phyloP scores from a whole-genome alignment of 2,797 vertebrate species.

The Gymnoscopelus braueri region DNA sequence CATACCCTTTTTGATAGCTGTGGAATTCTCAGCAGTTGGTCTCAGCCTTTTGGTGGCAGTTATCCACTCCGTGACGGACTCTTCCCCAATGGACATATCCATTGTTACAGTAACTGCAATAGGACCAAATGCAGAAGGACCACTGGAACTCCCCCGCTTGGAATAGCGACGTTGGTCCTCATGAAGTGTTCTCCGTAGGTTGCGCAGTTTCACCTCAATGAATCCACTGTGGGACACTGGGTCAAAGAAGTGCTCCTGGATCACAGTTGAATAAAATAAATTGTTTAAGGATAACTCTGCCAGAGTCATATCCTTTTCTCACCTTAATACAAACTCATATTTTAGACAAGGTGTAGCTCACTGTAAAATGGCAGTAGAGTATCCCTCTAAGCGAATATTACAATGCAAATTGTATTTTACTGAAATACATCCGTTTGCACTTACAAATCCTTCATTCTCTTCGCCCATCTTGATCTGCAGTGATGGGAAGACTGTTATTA shows the following conservation, averaged over 20 bases:
- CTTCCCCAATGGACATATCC: neutral
- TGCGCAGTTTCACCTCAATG: conserved; percentile 21
- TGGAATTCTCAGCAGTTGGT: too few species aligned
- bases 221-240: conserved; percentile 23
- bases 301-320: too few species aligned
- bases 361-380: too few species aligned
- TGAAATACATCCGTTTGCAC: conserved; percentile 7
- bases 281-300: too few species aligned
- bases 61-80: conserved; percentile 11
- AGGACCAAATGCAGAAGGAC: neutral
- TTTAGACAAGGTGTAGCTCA: too few species aligned
- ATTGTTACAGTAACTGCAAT: conserved; percentile 13
- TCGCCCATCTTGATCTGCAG: conserved; percentile 27
- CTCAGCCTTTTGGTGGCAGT: conserved; percentile 21
- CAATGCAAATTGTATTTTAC: conserved; percentile 1
- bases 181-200: conserved; percentile 17
- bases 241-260: conserved; percentile 35
- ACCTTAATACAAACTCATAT: too few species aligned
- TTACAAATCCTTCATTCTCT: conserved; percentile 35
- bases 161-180: conserved; percentile 26
- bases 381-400: too few species aligned
- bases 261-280: conserved; percentile 6
- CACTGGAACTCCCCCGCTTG: neutral
- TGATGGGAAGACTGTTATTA: conserved; percentile 25
- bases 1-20: too few species aligned